Base-by-base conservation (phyloP, 2,797 vertebrate species). In the Mastacembelus armatus region DNA sequence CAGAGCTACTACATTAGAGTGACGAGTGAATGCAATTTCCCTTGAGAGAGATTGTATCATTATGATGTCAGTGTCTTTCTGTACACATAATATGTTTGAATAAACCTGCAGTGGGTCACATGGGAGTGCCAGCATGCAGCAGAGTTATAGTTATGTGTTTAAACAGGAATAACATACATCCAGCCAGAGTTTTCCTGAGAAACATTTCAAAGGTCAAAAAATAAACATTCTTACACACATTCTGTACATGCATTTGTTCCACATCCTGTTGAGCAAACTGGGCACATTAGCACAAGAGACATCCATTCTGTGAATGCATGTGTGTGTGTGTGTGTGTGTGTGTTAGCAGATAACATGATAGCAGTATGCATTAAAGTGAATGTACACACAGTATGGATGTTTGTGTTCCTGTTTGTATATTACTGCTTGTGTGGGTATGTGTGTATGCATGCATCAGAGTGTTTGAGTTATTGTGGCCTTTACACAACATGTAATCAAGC, bases 11-110 rank as follows among this genome's bases (percentile, higher is more conserved):
- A 80, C 77, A 68, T 75, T 64, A 71, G 62, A 64, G 86, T 82
- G 88, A 86, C 42, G 83, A 90, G 81, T 90, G 81, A 92, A 86
- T 84, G 88, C 90, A 87, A 84, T 92, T 87, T 88, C 88, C 74
- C 77, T 71, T 51, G 63, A 84, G 77, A 89, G 61, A 80, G 77
- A 84, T 80, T 80, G 59, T 77, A 78, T 81, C 80, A 80, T 85
- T 81, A 88, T 83, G 80, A 91, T 71, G 85, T 88, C 82, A 88
- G 71, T 48, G 45, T 75, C 79, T 84, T 83, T 83, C 70, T 77
- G 60, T 82, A 44, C 73, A 66, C 70, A 71, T 80, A 74, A 78
- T 72, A 66, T 68, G 73, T 87, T 77, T 81, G 66, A 73, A 81
- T 81, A 85, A 85, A 85, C 63, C 78, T 87, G 78, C 65, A 70